Percentiles rank a stretch among this genome's conserved stretches.
These are phyloP conservation scores for Pegea sp. DNA, from an alignment of 23 tunicate species.

Conservation along the genomic window DNA sequence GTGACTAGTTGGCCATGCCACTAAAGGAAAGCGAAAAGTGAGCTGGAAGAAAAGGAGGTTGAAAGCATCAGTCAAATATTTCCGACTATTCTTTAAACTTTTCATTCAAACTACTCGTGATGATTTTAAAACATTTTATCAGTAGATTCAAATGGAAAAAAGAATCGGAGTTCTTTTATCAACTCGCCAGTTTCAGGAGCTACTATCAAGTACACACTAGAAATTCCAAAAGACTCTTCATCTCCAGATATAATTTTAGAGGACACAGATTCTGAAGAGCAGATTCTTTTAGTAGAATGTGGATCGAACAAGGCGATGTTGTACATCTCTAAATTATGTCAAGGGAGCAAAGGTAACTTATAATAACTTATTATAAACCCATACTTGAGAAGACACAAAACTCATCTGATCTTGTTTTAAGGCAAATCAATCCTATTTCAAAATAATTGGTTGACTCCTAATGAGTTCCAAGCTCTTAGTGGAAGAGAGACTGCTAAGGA, in stretches of 20 bases:
- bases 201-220: constrained; percentile 36
- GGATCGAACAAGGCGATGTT: constrained; percentile 73
- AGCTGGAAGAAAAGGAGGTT: too few relatives aligned
- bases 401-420: not conserved
- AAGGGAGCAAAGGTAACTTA: constrained; percentile 83
- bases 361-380: not conserved
- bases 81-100: too few relatives aligned
- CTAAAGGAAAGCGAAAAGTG: too few relatives aligned
- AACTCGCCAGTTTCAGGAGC: too few relatives aligned
- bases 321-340: constrained; percentile 72
- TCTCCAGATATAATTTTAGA: constrained; percentile 45
- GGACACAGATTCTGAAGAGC: constrained; percentile 21
- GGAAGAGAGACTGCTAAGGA: constrained; percentile 97
- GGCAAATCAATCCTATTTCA: constrained; percentile 76
- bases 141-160: too few relatives aligned
- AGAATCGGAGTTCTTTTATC: too few relatives aligned
- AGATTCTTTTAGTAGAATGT: constrained; percentile 77
- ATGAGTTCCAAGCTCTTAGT: constrained; percentile 86
- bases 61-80: too few relatives aligned
- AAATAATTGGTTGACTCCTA: constrained; percentile 89
- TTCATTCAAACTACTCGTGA: too few relatives aligned
- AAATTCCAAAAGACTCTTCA: constrained; percentile 45
- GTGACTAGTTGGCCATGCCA: too few relatives aligned
- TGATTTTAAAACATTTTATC: too few relatives aligned
- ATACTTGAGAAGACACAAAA: not conserved